Percentiles rank a stretch among this genome's conserved stretches.
These are phyloP conservation scores for Piezodorus guildinii DNA, from an alignment of 1,140 invertebrate genomes.

Conservation along the genomic window DNA sequence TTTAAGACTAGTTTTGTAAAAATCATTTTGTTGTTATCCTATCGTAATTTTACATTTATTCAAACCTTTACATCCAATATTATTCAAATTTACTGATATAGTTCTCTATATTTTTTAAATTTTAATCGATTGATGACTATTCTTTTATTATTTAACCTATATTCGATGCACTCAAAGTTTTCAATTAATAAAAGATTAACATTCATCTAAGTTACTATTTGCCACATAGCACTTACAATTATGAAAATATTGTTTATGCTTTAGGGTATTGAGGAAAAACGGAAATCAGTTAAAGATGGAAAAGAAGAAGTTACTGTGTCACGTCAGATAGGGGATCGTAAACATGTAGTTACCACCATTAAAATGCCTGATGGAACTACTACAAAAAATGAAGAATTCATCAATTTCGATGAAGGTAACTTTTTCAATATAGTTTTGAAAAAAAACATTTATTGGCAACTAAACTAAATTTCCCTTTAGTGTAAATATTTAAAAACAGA, in stretches of 20 bases:
- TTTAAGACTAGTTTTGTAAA: too few species aligned
- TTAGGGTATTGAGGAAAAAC: slow-evolving; percentile 3
- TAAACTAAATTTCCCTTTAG: neutral
- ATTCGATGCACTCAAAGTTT: too few species aligned
- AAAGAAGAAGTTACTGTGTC: neutral
- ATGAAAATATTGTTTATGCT: neutral
- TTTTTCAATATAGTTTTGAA: neutral
- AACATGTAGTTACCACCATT: neutral
- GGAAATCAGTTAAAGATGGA: neutral
- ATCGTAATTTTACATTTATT: too few species aligned
- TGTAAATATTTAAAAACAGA: neutral
- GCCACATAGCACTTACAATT: neutral
- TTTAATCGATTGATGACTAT: too few species aligned
- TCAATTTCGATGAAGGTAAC: slow-evolving; percentile 6
- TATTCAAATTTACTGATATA: too few species aligned
- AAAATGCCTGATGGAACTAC: neutral
- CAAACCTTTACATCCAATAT: too few species aligned
- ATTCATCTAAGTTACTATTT: neutral
- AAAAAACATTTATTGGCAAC: neutral
- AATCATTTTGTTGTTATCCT: too few species aligned
- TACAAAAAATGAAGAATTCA: neutral
- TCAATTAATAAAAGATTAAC: too few species aligned
- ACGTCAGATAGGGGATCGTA: neutral
- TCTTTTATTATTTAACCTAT: too few species aligned
- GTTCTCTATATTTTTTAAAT: too few species aligned